These are phyloP conservation scores for Drepanosiphum platanoidis DNA, from an alignment of 2,888 invertebrate genomes.

Conservation along the genomic window DNA sequence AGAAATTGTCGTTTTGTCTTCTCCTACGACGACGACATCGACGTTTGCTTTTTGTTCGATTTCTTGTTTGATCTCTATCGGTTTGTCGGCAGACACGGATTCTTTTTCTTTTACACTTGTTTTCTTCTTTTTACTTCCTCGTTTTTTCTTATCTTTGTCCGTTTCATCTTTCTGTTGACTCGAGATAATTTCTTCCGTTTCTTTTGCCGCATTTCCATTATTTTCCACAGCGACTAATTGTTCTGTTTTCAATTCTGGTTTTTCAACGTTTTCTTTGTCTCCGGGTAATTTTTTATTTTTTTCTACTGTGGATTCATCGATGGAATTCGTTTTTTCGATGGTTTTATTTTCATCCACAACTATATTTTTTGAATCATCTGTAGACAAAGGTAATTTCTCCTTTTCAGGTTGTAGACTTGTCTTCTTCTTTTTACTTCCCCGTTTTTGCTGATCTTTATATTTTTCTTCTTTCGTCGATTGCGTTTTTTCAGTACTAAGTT, in stretches of 20 bases:
- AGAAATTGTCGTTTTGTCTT: conserved; percentile 66
- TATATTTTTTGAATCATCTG: not conserved
- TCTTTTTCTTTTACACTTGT: not conserved
- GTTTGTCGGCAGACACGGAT: not conserved
- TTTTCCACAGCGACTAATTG: not conserved
- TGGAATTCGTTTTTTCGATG: not conserved
- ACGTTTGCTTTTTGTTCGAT: conserved; percentile 9
- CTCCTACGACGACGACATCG: conserved; percentile 63
- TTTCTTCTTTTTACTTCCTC: not conserved
- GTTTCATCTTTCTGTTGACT: conserved; percentile 10
- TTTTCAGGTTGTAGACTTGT: not conserved
- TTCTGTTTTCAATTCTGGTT: not conserved
- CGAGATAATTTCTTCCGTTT: conserved; percentile 62
- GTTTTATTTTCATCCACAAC: not conserved
- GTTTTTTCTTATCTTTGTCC: conserved; percentile 60
- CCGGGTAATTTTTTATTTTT: not conserved
- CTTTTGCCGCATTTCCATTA: not conserved
- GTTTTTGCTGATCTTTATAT: not conserved
- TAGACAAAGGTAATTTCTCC: not conserved
- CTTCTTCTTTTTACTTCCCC: not conserved
- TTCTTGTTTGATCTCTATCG: conserved; percentile 58
- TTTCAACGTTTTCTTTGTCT: not conserved
- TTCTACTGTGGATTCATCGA: not conserved
- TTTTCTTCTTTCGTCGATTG: not conserved
- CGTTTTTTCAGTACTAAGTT: not conserved